These are phyloP conservation scores for Campylorhamphus procurvoides DNA, from an alignment of 2,113 vertebrate genomes.

Conservation along the genomic window DNA sequence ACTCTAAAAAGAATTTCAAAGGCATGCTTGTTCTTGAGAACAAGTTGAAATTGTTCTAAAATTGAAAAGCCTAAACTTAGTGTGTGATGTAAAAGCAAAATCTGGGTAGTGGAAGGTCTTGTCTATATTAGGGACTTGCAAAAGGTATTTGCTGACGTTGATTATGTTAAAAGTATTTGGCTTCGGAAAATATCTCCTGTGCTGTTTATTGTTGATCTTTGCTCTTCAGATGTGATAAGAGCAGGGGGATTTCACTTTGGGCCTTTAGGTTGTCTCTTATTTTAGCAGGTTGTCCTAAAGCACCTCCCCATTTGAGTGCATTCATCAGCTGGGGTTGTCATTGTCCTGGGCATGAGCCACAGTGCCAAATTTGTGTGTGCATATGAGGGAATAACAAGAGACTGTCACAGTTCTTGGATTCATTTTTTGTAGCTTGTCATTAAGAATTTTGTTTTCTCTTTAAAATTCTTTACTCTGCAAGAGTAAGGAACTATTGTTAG, in stretches of 20 bases:
- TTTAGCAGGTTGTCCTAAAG: neutral
- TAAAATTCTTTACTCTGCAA: neutral
- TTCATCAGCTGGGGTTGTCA: neutral
- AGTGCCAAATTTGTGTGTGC: accelerated
- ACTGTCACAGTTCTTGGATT: neutral
- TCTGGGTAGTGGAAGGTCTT: neutral
- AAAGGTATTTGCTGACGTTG: neutral
- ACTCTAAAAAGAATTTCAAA: constrained; percentile 64
- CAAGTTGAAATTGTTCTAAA: constrained; percentile 62
- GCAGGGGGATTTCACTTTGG: neutral
- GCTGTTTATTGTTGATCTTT: neutral
- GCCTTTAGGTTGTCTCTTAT: neutral
- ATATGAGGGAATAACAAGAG: neutral
- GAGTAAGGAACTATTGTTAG: neutral
- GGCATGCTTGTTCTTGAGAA: constrained; percentile 50
- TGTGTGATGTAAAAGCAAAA: constrained; percentile 19
- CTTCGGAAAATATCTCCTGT: constrained; percentile 8
- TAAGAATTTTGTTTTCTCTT: neutral
- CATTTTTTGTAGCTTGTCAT: neutral
- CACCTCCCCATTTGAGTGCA: neutral
- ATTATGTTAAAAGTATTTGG: neutral
- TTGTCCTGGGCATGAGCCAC: accelerated
- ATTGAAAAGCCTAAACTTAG: constrained; percentile 47
- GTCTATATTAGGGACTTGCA: neutral
- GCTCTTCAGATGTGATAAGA: neutral